phyloP scores from a whole-genome alignment of 1,140 invertebrate genomes.

The Gryon sp. region DNA sequence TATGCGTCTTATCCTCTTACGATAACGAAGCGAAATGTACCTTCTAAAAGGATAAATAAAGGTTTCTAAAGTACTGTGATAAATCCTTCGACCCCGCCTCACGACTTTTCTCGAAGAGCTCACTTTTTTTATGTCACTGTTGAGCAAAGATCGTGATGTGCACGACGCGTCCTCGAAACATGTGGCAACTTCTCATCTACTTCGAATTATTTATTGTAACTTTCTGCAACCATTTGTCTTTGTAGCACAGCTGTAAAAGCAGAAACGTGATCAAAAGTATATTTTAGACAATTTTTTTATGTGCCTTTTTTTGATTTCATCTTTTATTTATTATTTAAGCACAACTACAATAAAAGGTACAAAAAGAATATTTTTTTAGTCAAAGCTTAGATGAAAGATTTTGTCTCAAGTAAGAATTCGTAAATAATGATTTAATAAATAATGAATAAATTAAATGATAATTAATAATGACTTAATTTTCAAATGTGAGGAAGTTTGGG shows the following conservation, averaged over 20 bases:
- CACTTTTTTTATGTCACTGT: constrained; percentile 50
- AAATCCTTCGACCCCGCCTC: constrained; percentile 61
- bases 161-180: constrained; percentile 3
- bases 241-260: no score
- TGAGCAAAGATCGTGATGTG: constrained; percentile 25
- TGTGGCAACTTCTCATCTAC: neutral
- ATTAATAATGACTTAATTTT: no score
- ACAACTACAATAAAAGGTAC: no score
- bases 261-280: no score
- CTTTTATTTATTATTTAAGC: no score
- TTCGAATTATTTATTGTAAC: constrained; percentile 15
- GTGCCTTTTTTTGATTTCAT: no score
- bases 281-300: no score
- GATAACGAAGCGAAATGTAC: constrained; percentile 67
- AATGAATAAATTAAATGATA: no score
- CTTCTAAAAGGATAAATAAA: constrained; percentile 70
- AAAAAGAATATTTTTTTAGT: no score
- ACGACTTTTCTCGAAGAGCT: constrained; percentile 45
- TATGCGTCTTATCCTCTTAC: constrained; percentile 43
- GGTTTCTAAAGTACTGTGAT: constrained; percentile 65
- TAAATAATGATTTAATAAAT: no score
- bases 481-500: neutral
- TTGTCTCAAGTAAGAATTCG: no score
- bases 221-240: constrained; percentile 8
- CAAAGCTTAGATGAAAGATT: no score